These are phyloP conservation scores for Eubasilissa regina DNA, from an alignment of 1,140 invertebrate species.

Conservation along the genomic window DNA sequence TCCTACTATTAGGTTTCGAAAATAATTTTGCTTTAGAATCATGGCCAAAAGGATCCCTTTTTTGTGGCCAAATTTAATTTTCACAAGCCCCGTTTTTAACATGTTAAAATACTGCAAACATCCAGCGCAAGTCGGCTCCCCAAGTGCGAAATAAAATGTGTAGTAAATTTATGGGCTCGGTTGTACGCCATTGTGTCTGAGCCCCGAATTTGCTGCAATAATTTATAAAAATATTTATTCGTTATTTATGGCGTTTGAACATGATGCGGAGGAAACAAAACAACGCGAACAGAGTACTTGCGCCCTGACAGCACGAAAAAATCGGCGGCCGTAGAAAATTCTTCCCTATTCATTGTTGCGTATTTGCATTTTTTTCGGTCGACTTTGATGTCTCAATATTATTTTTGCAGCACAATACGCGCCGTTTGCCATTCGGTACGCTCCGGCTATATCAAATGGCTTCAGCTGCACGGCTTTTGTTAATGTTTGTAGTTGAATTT, in stretches of 20 bases:
- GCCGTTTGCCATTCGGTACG: conserved; percentile 47
- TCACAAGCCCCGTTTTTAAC: conserved; percentile 26
- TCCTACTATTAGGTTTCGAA: too few species aligned
- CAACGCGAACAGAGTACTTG: conserved; percentile 52
- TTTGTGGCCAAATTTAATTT: not conserved
- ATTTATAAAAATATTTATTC: conserved; percentile 62
- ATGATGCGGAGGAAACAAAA: conserved; percentile 43
- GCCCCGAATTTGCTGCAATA: conserved; percentile 61
- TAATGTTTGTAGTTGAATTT: not conserved
- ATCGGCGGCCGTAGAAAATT: conserved; percentile 58
- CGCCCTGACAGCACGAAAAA: conserved; percentile 41
- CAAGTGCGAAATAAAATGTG: not conserved
- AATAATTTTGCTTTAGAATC: too few species aligned
- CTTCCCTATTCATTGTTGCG: conserved; percentile 42
- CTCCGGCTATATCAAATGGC: conserved; percentile 23
- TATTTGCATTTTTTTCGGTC: conserved; percentile 59
- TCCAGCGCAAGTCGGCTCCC: conserved; percentile 16
- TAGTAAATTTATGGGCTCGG: conserved; percentile 50
- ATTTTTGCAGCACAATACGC: conserved; percentile 52
- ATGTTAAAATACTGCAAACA: conserved; percentile 25
- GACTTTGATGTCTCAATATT: conserved; percentile 60
- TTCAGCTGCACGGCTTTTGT: conserved; percentile 41
- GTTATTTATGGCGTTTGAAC: conserved; percentile 60
- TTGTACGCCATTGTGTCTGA: conserved; percentile 55
- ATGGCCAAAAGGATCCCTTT: too few species aligned